Conservation (phyloP, 2,113 vertebrate genomes). For the Panthera leo region DNA sequence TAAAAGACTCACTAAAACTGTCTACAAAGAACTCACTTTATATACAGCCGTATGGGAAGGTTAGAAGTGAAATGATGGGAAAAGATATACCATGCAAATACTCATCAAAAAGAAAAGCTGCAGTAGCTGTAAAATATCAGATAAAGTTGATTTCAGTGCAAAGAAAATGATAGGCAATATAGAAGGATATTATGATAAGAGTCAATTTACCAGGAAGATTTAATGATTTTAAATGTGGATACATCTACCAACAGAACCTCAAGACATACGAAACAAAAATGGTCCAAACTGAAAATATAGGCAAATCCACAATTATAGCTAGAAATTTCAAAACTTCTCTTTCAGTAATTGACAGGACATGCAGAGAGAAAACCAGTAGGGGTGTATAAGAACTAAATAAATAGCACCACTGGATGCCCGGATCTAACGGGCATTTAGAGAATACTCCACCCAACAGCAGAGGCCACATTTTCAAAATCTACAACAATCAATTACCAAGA, state of each 20-base stretch:
- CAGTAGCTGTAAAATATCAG: not conserved
- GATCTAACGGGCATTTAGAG: not conserved
- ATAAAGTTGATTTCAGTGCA: not conserved
- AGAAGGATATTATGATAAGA: not conserved
- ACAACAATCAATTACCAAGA: not conserved
- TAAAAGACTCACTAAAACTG: not conserved
- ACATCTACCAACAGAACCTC: not conserved
- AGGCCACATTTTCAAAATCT: not conserved
- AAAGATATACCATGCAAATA: not conserved
- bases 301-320: not conserved
- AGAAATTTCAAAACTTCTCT: not conserved
- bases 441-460: not conserved
- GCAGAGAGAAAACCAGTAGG: not conserved
- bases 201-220: not conserved
- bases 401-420: not conserved
- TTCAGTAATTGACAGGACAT: not conserved
- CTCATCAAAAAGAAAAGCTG: not conserved
- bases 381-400: not conserved
- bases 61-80: not conserved
- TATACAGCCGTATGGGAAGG: not conserved
- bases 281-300: not conserved
- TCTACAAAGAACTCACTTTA: not conserved
- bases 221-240: not conserved
- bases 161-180: not conserved
- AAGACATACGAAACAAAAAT: not conserved